A percentile compares a stretch with the other conserved stretches of the same genome.
phyloP scores from a whole-genome alignment of 2,888 invertebrate species.

The Lasioglossum morio region DNA sequence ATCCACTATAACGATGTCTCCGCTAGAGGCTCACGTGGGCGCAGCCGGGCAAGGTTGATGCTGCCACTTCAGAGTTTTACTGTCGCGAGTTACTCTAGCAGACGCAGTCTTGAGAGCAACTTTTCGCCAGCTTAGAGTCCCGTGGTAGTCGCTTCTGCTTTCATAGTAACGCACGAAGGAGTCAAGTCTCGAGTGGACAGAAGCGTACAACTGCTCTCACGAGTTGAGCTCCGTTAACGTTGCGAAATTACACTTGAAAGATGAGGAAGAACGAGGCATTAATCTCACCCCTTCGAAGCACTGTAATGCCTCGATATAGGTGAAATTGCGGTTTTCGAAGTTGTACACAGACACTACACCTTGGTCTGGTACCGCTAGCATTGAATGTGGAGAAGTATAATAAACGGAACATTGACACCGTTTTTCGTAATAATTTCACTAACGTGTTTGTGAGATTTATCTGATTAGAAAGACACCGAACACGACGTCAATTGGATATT shows the following conservation, averaged over 20 bases:
- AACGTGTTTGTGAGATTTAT: not conserved
- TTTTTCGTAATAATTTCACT: not conserved
- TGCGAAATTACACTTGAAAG: not conserved
- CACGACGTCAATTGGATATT: too few species aligned
- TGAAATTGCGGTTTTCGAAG: not conserved
- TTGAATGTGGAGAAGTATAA: too few species aligned
- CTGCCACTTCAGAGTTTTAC: not conserved
- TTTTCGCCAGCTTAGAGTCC: not conserved
- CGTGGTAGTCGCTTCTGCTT: not conserved
- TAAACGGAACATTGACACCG: too few species aligned
- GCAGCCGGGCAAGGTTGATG: not conserved
- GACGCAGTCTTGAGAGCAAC: not conserved
- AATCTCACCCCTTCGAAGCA: not conserved
- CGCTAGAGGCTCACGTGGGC: not conserved
- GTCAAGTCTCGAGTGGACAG: conserved; percentile 11
- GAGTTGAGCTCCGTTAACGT: not conserved
- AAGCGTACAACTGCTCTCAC: not conserved
- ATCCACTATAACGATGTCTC: not conserved
- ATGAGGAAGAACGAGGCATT: not conserved
- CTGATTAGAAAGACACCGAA: not conserved
- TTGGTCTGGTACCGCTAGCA: not conserved
- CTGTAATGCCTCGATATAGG: not conserved
- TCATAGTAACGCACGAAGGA: not conserved
- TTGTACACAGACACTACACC: not conserved
- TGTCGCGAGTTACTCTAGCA: not conserved